Conservation (phyloP, 2,888 invertebrate species). For the Aspidiotus rigidus region DNA sequence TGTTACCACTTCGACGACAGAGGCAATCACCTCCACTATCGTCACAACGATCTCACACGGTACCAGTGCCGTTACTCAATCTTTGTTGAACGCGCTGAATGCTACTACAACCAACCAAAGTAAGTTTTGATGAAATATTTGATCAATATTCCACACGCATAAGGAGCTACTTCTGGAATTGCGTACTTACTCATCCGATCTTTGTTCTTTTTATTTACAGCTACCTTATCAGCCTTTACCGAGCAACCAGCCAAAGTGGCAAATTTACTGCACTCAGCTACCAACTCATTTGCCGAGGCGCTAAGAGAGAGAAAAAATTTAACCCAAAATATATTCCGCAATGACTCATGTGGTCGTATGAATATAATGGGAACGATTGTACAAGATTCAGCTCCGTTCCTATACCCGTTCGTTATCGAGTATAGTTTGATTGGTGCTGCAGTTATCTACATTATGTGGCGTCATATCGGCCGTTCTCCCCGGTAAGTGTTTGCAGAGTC, state of each 20-base stretch:
- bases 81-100: slow-evolving; percentile 10
- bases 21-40: slow-evolving; percentile 1
- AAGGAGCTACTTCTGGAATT: neutral
- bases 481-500: slow-evolving; percentile 47
- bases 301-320: slow-evolving; percentile 37
- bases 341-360: slow-evolving; percentile 59
- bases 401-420: slow-evolving; percentile 92
- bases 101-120: neutral
- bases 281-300: slow-evolving; percentile 13
- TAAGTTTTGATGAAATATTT: neutral
- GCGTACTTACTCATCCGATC: no score
- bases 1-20: neutral
- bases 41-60: slow-evolving; percentile 6
- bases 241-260: neutral
- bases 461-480: slow-evolving; percentile 81
- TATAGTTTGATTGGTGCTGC: slow-evolving; percentile 92
- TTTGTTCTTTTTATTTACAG: no score
- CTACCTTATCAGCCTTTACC: no score
- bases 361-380: slow-evolving; percentile 90
- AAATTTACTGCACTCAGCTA: neutral
- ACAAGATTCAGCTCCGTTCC: slow-evolving; percentile 83
- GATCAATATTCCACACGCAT: neutral
- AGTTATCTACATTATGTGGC: slow-evolving; percentile 94
- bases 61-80: slow-evolving; percentile 6
- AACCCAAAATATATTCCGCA: slow-evolving; percentile 38